Percentiles rank a stretch among this genome's conserved stretches.
phyloP scores from a whole-genome alignment of 2,888 invertebrate species.

The Scaeva pyrastri region DNA sequence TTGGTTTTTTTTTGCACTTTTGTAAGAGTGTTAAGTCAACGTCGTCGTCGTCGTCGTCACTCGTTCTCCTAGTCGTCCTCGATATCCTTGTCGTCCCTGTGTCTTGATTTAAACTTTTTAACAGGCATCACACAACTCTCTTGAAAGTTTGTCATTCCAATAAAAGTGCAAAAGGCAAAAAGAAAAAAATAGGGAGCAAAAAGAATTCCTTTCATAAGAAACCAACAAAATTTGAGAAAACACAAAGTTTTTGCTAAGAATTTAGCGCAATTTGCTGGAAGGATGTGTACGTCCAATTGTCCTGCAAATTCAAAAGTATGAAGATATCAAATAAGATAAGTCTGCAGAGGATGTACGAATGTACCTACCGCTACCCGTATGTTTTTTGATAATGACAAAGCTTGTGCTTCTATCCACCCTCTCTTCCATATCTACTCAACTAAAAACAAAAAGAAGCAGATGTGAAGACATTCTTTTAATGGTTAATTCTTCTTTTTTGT shows the following conservation, averaged over 20 bases:
- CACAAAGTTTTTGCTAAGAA: constrained; percentile 67
- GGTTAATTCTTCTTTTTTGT: constrained; percentile 51
- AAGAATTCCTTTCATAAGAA: constrained; percentile 32
- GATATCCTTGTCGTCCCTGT: neutral
- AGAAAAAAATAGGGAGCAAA: constrained; percentile 1
- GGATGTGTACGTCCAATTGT: constrained; percentile 67
- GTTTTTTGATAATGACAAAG: constrained; percentile 62
- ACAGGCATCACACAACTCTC: constrained; percentile 59
- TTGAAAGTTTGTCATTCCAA: constrained; percentile 55
- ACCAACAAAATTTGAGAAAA: constrained; percentile 6
- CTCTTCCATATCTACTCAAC: neutral
- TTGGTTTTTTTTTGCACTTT: neutral
- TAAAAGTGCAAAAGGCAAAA: constrained; percentile 34
- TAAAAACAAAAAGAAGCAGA: neutral
- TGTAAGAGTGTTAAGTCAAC: constrained; percentile 27
- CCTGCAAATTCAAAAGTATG: constrained; percentile 43
- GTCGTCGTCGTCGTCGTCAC: constrained; percentile 41
- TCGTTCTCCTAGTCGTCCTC: constrained; percentile 13
- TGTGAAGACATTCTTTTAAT: constrained; percentile 37
- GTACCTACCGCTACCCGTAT: constrained; percentile 49
- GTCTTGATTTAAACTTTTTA: constrained; percentile 41
- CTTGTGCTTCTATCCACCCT: constrained; percentile 44
- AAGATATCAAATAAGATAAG: constrained; percentile 11
- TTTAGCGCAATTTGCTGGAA: constrained; percentile 69
- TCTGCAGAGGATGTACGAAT: constrained; percentile 30